These are phyloP conservation scores for Oegoconia quadripuncta DNA, from an alignment of 2,888 invertebrate genomes.

Conservation along the genomic window DNA sequence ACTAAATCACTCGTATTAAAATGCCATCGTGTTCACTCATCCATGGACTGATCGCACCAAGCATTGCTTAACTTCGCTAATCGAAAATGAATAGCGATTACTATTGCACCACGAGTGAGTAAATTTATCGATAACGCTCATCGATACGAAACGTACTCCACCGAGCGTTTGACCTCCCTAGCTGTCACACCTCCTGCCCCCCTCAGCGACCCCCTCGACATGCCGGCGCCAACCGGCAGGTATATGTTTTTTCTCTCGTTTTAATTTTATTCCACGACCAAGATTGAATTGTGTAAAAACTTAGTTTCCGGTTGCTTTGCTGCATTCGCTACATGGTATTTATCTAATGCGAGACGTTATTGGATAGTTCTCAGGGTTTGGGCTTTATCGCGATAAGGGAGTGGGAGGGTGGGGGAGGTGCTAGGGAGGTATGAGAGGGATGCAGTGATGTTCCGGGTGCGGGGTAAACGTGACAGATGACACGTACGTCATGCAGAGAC, in stretches of 20 bases:
- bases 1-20: neutral
- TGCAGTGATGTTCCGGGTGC: no score
- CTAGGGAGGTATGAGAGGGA: no score
- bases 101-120: no score
- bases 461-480: no score
- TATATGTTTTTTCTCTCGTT: slow-evolving; percentile 34
- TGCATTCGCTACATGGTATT: no score
- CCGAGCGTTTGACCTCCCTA: slow-evolving; percentile 61
- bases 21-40: neutral
- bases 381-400: no score
- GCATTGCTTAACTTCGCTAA: no score
- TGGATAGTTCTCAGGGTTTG: no score
- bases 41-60: no score
- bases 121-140: slow-evolving; percentile 3
- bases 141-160: slow-evolving; percentile 24
- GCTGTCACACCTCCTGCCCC: slow-evolving; percentile 26
- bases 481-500: no score
- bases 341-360: no score
- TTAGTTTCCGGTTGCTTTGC: slow-evolving; percentile 4
- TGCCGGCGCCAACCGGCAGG: slow-evolving; percentile 58
- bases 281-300: slow-evolving; percentile 7
- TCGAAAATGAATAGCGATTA: neutral
- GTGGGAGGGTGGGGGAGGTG: no score
- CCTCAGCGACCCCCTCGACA: slow-evolving; percentile 37
- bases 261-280: slow-evolving; percentile 18